Conservation (phyloP, 2,888 invertebrate species). For the Malthinus seriepunctatus region DNA sequence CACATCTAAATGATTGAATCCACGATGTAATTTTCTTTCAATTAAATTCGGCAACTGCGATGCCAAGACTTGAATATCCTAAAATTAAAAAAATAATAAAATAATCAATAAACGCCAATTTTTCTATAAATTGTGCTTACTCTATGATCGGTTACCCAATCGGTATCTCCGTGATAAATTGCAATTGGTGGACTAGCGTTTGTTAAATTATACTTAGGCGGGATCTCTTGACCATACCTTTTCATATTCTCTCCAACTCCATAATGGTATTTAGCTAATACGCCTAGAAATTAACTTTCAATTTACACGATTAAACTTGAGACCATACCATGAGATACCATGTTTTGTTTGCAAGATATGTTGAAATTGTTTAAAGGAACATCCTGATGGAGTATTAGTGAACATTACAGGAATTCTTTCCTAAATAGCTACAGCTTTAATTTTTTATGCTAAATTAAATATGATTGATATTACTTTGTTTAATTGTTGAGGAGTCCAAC, state of each 20-base stretch:
- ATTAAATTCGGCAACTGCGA: not conserved
- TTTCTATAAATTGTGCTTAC: not conserved
- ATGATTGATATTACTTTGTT: conserved; percentile 54
- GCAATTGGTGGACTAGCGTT: not conserved
- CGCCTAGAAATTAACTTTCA: not conserved
- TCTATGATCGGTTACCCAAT: not conserved
- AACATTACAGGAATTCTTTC: conserved; percentile 16
- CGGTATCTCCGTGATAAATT: not conserved
- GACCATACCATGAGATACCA: conserved; percentile 48
- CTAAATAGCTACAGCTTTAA: conserved; percentile 13
- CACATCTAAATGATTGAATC: not conserved
- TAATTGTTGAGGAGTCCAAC: conserved; percentile 56
- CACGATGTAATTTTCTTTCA: not conserved
- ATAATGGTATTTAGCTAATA: not conserved
- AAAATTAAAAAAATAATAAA: not conserved
- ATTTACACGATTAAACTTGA: not conserved
- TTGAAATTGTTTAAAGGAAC: conserved; percentile 57
- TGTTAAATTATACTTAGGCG: not conserved
- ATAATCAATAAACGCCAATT: not conserved
- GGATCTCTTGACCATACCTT: not conserved
- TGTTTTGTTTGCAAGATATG: conserved; percentile 59
- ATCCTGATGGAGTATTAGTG: conserved; percentile 40
- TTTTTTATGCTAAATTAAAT: not conserved
- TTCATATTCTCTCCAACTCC: not conserved
- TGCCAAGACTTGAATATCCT: not conserved